Evolutionary conservation across 2,888 invertebrate genomes (phyloP), one percentile per base, ranked within the genome.

Genomic region (Ctena decussata): DNA sequence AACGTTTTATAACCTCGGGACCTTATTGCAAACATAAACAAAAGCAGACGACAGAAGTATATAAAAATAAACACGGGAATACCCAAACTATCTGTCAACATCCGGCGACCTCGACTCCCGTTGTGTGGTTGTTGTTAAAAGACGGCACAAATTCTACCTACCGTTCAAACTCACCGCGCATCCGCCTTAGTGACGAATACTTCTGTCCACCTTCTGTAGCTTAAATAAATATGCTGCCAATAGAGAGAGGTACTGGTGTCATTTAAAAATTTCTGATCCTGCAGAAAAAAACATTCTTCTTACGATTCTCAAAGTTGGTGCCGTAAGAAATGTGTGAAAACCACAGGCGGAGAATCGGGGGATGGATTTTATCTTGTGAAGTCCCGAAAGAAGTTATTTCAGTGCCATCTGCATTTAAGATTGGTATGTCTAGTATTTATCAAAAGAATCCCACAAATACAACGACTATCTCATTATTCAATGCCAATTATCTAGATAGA

Each of bases 241-340:
- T 2, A 1, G 30, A 35, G 27, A 73, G 1, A 30, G 37, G 15
- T 70, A 79, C 30, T 39, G 72, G 41, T 88, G 88, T 39, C 78
- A 82, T 70, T 88, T 88, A 70, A n/a, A 75, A 30, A 65, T 53
- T 32, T 27, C 32, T 5, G 44, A 35, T 35, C 1, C 30, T 15
- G 30, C n/a, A 18, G 30, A 39, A 18, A 73, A 71, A n/a, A 24
- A 80, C 37, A 57, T n/a, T n/a, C n/a, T n/a, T n/a, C n/a, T n/a
- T n/a, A n/a, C n/a, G n/a, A n/a, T n/a, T n/a, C n/a, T n/a, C n/a
- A n/a, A n/a, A n/a, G n/a, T n/a, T n/a, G n/a, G n/a, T n/a, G n/a
- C n/a, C n/a, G n/a, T n/a, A n/a, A n/a, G n/a, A n/a, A 71, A 86
- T 86, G 86, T 88, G 88, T 85, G 94, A 94, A 85, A 94, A 94